Evolutionary conservation across 2,113 vertebrate species (phyloP).

Genomic region (Aplodontia rufa): DNA sequence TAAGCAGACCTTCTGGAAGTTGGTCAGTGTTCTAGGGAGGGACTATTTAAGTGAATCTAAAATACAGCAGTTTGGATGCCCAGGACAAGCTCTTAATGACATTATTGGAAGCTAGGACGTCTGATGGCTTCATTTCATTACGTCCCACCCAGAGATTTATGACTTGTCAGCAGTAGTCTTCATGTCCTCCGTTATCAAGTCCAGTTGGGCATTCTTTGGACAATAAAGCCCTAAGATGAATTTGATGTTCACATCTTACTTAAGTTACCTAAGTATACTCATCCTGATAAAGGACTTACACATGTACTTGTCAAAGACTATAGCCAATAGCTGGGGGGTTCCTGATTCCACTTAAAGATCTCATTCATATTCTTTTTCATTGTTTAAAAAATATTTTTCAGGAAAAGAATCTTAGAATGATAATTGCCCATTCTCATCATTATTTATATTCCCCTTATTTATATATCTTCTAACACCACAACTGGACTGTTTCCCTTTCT

Average conservation of each 20-base stretch:
- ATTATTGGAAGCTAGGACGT: not conserved
- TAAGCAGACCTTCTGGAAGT: slow-evolving; percentile 5
- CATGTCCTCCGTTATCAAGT: not conserved
- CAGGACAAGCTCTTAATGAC: not conserved
- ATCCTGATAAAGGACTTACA: not conserved
- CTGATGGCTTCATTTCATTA: not conserved
- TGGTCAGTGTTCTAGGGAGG: not conserved
- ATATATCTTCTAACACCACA: not conserved
- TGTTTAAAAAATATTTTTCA: slow-evolving; percentile 42
- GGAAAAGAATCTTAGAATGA: slow-evolving; percentile 1
- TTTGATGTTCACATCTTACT: not conserved
- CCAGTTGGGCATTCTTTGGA: not conserved
- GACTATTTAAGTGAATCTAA: not conserved
- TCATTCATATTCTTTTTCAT: not conserved
- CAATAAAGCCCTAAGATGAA: not conserved
- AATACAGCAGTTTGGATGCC: not conserved
- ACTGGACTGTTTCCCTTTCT: not conserved
- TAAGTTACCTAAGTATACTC: not conserved
- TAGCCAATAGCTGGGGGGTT: not conserved
- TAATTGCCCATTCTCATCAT: not conserved
- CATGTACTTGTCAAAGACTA: not conserved
- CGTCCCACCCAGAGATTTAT: not conserved
- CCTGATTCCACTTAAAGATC: not conserved
- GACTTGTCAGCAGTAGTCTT: not conserved
- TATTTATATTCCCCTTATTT: not conserved